phyloP scores from a whole-genome alignment of 2,888 invertebrate species.

The Coenonympha glycerion region DNA sequence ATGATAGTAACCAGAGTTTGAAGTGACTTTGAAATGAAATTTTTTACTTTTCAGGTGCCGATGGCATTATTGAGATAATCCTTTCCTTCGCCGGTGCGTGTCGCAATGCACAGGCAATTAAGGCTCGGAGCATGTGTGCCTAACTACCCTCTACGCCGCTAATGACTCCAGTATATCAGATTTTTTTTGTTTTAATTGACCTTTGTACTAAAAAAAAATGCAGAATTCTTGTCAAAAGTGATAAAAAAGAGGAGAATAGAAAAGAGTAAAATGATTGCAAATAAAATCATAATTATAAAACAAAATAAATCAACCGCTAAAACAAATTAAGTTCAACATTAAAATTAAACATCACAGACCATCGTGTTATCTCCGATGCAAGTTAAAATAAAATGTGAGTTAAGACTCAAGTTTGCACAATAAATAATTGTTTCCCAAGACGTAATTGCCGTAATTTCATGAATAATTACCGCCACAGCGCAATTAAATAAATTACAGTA shows the following conservation, averaged over 20 bases:
- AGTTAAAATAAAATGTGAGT: slow-evolving; percentile 73
- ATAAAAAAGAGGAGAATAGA: neutral
- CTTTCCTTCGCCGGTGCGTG: neutral
- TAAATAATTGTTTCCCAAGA: slow-evolving; percentile 74
- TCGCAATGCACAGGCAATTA: slow-evolving; percentile 1
- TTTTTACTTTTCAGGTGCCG: neutral
- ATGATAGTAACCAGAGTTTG: no score
- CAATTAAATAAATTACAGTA: slow-evolving; percentile 75
- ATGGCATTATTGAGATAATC: neutral
- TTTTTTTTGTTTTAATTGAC: neutral
- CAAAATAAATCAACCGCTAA: slow-evolving; percentile 4
- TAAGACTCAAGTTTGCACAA: slow-evolving; percentile 73
- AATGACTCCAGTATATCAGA: neutral
- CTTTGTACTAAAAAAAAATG: neutral
- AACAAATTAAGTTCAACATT: slow-evolving; percentile 29
- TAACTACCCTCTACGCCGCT: neutral
- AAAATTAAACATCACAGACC: slow-evolving; percentile 43
- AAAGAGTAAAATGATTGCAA: neutral
- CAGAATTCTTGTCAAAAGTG: no score
- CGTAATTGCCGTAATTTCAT: slow-evolving; percentile 77
- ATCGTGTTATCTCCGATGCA: slow-evolving; percentile 64
- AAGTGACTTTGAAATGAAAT: no score
- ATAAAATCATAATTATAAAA: neutral
- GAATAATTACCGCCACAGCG: slow-evolving; percentile 75
- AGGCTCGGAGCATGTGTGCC: neutral